phyloP scores from a whole-genome alignment of 1,140 invertebrate genomes.

The Rhopalosiphum padi region DNA sequence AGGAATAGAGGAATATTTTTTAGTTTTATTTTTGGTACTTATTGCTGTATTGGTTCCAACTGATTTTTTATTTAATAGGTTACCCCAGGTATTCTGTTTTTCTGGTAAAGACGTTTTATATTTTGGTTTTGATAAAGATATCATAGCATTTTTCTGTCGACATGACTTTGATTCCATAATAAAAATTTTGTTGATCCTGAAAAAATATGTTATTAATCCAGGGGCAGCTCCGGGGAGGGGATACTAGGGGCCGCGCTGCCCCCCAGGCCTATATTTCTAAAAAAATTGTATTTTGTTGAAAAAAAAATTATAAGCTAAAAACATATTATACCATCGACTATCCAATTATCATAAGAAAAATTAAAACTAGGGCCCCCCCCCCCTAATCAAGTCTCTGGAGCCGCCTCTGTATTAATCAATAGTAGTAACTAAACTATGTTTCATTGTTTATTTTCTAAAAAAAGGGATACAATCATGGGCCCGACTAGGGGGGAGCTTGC shows the following conservation, averaged over 20 bases:
- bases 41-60: background rate
- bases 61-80: slow-evolving; percentile 41
- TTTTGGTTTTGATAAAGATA: slow-evolving; percentile 17
- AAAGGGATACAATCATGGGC: background rate
- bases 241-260: no score
- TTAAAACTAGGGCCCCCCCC: no score
- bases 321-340: no score
- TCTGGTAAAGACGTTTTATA: background rate
- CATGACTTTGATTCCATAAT: slow-evolving; percentile 45
- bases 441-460: background rate
- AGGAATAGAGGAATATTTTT: background rate
- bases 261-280: no score
- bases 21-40: background rate
- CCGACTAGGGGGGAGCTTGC: no score
- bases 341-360: no score
- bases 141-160: slow-evolving; percentile 30
- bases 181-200: slow-evolving; percentile 1
- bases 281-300: no score
- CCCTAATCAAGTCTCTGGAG: no score
- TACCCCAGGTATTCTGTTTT: slow-evolving; percentile 50
- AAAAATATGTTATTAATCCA: background rate
- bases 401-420: no score
- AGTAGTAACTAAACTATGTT: background rate
- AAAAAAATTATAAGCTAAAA: no score
- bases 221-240: no score